Evolutionary conservation across 2,797 vertebrate species (phyloP).

Genomic region (Tapera naevia): DNA sequence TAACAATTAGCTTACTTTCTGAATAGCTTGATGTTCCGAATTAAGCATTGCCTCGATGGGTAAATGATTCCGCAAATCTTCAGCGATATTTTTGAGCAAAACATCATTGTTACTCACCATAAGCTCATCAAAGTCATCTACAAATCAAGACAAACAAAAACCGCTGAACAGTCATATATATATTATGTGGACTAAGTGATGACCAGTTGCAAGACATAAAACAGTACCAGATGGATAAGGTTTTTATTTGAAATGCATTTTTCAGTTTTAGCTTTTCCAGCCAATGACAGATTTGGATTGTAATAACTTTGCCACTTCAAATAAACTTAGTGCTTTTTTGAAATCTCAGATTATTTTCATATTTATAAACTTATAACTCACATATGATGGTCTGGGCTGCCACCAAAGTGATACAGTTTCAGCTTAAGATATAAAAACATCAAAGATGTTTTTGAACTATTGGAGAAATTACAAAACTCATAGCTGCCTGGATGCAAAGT

Average conservation of each 20-base stretch:
- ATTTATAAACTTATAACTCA: constrained; percentile 60
- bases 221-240: constrained; percentile 43
- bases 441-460: constrained; percentile 69
- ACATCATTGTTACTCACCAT: constrained; percentile 71
- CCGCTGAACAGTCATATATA: not conserved
- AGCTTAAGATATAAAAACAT: constrained; percentile 64
- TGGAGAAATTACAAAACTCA: constrained; percentile 53
- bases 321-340: constrained; percentile 18
- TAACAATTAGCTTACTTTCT: constrained; percentile 77
- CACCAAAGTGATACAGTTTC: constrained; percentile 53
- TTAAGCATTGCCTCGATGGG: constrained; percentile 83
- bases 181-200: constrained; percentile 13
- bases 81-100: constrained; percentile 82
- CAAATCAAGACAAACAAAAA: constrained; percentile 22
- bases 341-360: constrained; percentile 59
- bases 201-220: constrained; percentile 40
- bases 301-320: constrained; percentile 59
- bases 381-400: constrained; percentile 25
- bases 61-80: constrained; percentile 82
- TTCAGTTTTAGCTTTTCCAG: constrained; percentile 30
- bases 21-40: constrained; percentile 79
- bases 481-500: not conserved
- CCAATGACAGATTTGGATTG: constrained; percentile 36
- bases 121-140: constrained; percentile 80
- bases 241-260: constrained; percentile 28